These are phyloP conservation scores for Euplexia lucipara DNA, from an alignment of 2,888 invertebrate genomes.

Conservation along the genomic window DNA sequence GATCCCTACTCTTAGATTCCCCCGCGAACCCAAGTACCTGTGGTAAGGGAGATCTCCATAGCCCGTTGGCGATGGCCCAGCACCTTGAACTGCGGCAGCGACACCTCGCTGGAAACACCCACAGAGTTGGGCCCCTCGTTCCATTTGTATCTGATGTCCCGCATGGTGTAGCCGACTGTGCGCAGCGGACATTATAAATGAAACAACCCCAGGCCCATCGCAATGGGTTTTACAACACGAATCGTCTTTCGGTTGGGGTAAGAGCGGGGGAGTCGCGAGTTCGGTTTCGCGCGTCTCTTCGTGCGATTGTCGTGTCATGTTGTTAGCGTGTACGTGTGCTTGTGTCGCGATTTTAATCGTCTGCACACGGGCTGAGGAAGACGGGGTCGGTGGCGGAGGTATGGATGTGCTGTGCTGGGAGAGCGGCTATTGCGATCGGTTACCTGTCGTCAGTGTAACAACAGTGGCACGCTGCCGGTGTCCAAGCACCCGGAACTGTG, in stretches of 20 bases:
- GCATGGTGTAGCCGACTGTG: slow-evolving; percentile 99
- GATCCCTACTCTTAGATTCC: slow-evolving; percentile 73
- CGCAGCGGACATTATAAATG: slow-evolving; percentile 89
- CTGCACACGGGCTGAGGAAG: slow-evolving; percentile 89
- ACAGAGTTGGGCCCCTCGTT: slow-evolving; percentile 98
- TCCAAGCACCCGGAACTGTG: slow-evolving; percentile 99
- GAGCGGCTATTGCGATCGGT: slow-evolving; percentile 85
- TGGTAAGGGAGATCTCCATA: slow-evolving; percentile 98
- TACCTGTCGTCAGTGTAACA: slow-evolving; percentile 99
- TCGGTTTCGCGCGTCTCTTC: slow-evolving; percentile 83
- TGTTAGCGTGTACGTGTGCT: slow-evolving; percentile 83
- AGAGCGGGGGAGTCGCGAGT: slow-evolving; percentile 84
- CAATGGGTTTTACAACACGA: slow-evolving; percentile 90
- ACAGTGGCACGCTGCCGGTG: slow-evolving; percentile 98
- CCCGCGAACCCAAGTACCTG: slow-evolving; percentile 93
- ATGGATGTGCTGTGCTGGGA: slow-evolving; percentile 85
- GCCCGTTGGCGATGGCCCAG: slow-evolving; percentile 98
- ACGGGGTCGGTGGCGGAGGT: slow-evolving; percentile 87
- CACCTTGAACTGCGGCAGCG: slow-evolving; percentile 99
- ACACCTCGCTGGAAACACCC: slow-evolving; percentile 98
- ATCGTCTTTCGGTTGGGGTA: slow-evolving; percentile 87
- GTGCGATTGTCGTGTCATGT: slow-evolving; percentile 86
- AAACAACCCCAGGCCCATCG: slow-evolving; percentile 90
- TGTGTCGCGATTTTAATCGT: slow-evolving; percentile 85
- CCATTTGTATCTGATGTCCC: slow-evolving; percentile 99